Conservation (phyloP, 2,888 invertebrate species). For the Dilophus febrilis region DNA sequence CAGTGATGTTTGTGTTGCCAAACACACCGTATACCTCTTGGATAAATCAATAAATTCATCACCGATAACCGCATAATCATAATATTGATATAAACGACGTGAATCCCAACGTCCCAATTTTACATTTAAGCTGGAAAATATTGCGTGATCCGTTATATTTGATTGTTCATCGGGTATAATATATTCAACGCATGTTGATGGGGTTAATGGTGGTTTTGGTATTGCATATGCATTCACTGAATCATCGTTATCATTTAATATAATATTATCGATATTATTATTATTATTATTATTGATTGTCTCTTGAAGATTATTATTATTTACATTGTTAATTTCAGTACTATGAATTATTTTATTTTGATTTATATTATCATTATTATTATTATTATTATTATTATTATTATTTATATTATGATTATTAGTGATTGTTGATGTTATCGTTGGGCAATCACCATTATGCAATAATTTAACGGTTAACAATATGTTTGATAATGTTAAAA, state of each 20-base stretch:
- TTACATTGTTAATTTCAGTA: no score
- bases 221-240: slow-evolving; percentile 9
- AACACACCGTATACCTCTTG: slow-evolving; percentile 41
- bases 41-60: slow-evolving; percentile 44
- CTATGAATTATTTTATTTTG: no score
- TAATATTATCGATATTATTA: slow-evolving; percentile 11
- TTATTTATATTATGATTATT: no score
- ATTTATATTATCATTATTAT: slow-evolving; percentile 3
- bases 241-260: no score
- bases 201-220: slow-evolving; percentile 11
- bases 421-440: no score
- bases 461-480: slow-evolving; percentile 39
- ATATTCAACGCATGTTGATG: slow-evolving; percentile 12
- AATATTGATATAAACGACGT: slow-evolving; percentile 48
- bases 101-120: slow-evolving; percentile 59
- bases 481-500: slow-evolving; percentile 47
- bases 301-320: slow-evolving; percentile 11
- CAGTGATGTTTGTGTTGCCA: slow-evolving; percentile 75
- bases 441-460: slow-evolving; percentile 31
- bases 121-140: slow-evolving; percentile 42
- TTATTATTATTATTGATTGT: slow-evolving; percentile 9
- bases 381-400: no score
- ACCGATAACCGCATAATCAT: slow-evolving; percentile 55
- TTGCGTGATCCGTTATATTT: slow-evolving; percentile 21
- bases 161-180: slow-evolving; percentile 21